Evolutionary conservation across 2,797 vertebrate species (phyloP).

Genomic region (Acipenser oxyrinchus): DNA sequence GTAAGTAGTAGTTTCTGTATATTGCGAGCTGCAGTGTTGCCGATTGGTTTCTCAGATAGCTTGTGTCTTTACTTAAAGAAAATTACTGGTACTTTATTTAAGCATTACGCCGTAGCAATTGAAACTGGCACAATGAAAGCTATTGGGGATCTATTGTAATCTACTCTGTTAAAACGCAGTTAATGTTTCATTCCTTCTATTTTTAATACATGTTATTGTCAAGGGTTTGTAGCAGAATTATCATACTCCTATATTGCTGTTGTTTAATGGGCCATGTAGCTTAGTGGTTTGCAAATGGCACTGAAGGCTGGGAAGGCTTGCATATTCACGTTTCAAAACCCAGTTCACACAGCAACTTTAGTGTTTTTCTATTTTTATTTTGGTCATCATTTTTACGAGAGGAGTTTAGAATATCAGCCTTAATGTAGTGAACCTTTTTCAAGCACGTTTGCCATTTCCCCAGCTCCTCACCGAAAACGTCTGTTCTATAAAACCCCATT

Average conservation of each 20-base stretch:
- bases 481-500: background rate
- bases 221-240: conserved; percentile 42
- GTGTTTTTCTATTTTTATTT: conserved; percentile 1
- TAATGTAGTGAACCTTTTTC: conserved; percentile 36
- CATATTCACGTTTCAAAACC: conserved; percentile 35
- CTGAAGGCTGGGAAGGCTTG: conserved; percentile 30
- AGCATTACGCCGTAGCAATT: no score
- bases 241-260: conserved; percentile 44
- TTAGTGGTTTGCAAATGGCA: conserved; percentile 34
- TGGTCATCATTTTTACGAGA: background rate
- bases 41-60: no score
- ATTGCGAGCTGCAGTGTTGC: no score
- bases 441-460: conserved; percentile 17
- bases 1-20: no score
- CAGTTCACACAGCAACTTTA: conserved; percentile 4
- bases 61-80: no score
- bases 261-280: conserved; percentile 51
- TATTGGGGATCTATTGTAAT: no score
- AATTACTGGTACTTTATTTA: no score
- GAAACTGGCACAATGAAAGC: no score
- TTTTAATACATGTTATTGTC: no score
- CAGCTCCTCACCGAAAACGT: conserved; percentile 24
- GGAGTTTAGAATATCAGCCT: conserved; percentile 3
- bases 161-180: no score
- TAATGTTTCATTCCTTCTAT: no score